phyloP scores from a whole-genome alignment of 2,113 vertebrate species.

The Lota lota region DNA sequence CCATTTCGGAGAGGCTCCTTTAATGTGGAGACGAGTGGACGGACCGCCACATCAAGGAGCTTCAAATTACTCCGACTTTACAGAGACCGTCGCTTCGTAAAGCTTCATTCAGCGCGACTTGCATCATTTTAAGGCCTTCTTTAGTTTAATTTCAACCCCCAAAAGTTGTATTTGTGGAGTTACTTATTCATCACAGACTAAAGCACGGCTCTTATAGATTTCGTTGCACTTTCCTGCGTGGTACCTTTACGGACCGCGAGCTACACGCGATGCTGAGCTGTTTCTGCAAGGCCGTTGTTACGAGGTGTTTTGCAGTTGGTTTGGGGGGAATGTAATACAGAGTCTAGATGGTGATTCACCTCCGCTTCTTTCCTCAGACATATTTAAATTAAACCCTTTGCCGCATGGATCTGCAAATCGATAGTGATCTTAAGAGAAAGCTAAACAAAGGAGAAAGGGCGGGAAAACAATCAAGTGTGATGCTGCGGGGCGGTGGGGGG shows the following conservation, averaged over 20 bases:
- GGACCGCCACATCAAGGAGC: conserved; percentile 70
- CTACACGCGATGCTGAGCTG: too few species aligned
- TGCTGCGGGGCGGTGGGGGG: conserved; percentile 3
- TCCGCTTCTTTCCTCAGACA: conserved; percentile 1
- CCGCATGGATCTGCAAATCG: conserved; percentile 38
- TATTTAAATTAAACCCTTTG: conserved; percentile 41
- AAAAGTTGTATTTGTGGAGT: conserved; percentile 68
- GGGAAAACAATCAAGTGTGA: too few species aligned
- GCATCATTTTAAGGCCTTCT: conserved; percentile 51
- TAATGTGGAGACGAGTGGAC: conserved; percentile 76
- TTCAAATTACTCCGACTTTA: conserved; percentile 72
- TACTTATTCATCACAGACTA: conserved; percentile 68
- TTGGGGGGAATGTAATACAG: too few species aligned
- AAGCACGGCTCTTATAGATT: conserved; percentile 42
- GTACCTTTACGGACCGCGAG: conserved; percentile 34
- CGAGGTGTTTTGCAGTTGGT: too few species aligned
- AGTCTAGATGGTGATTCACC: too few species aligned
- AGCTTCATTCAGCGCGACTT: conserved; percentile 70
- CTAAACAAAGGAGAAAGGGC: conserved; percentile 52
- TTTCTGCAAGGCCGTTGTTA: too few species aligned
- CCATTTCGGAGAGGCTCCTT: conserved; percentile 76
- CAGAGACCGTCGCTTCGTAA: conserved; percentile 65
- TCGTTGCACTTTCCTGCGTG: conserved; percentile 32
- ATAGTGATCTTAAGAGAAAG: conserved; percentile 37
- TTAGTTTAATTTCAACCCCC: conserved; percentile 58